These are phyloP conservation scores for Dynastes tityus DNA, from an alignment of 2,888 invertebrate species.

Conservation along the genomic window DNA sequence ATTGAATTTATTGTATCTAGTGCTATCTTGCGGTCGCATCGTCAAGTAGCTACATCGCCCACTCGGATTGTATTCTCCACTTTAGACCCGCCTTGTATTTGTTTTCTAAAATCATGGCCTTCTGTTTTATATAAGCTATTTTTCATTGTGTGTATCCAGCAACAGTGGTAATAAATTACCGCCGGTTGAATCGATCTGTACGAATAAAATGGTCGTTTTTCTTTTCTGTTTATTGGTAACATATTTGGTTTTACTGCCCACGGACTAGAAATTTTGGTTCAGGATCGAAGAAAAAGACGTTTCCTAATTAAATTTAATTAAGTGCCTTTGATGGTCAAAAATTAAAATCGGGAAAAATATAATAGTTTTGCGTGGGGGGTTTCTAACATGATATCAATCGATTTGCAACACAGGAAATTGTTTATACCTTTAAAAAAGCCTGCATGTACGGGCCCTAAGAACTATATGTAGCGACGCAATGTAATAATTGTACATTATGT, in stretches of 20 bases:
- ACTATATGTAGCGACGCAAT: no score
- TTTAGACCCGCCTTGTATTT: slow-evolving; percentile 58
- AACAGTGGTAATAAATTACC: slow-evolving; percentile 46
- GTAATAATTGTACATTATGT: no score
- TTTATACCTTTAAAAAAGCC: no score
- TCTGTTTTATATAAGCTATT: slow-evolving; percentile 53
- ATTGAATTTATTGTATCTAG: slow-evolving; percentile 57
- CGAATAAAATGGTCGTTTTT: slow-evolving; percentile 42
- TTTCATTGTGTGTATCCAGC: slow-evolving; percentile 51
- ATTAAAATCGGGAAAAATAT: no score
- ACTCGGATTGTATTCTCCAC: slow-evolving; percentile 58
- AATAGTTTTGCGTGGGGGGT: no score
- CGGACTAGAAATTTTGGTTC: slow-evolving; percentile 10
- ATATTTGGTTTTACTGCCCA: slow-evolving; percentile 28
- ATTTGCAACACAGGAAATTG: no score
- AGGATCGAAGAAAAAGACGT: slow-evolving; percentile 14
- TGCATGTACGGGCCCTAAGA: no score
- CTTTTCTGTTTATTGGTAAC: slow-evolving; percentile 42
- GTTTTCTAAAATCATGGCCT: slow-evolving; percentile 53
- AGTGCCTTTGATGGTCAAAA: no score
- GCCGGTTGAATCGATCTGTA: slow-evolving; percentile 43
- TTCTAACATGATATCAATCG: no score
- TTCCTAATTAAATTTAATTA: slow-evolving; percentile 19
- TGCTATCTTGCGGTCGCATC: slow-evolving; percentile 59
- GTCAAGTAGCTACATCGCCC: slow-evolving; percentile 60